Evolutionary conservation across 2,113 vertebrate species (phyloP).

Genomic region (Cyphomyrus plagiostoma): DNA sequence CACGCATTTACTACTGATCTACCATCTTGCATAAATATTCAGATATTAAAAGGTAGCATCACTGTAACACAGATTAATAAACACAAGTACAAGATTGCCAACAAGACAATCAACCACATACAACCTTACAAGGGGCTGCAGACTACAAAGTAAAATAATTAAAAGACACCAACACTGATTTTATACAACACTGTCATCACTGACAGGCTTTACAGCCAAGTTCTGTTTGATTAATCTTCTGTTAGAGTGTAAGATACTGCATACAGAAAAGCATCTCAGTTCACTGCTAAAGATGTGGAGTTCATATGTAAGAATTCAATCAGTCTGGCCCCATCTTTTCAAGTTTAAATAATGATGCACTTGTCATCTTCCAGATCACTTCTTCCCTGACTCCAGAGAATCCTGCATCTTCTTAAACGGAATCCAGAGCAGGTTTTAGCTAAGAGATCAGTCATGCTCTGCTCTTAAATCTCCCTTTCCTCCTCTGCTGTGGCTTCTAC

Average conservation of each 20-base stretch:
- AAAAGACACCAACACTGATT: not conserved
- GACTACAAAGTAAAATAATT: not conserved
- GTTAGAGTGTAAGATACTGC: not conserved
- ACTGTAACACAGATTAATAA: not conserved
- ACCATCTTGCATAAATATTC: not conserved
- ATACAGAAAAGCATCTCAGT: not conserved
- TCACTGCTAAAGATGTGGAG: not conserved
- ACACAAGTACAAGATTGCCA: not conserved
- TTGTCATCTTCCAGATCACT: not conserved
- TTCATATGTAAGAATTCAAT: not conserved
- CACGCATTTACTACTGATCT: not conserved
- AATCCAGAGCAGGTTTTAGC: not conserved
- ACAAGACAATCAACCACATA: not conserved
- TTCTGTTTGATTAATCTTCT: not conserved
- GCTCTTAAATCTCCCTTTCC: not conserved
- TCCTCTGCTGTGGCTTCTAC: not conserved
- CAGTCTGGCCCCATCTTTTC: not conserved
- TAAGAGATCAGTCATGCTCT: not conserved
- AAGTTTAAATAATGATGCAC: constrained; percentile 1
- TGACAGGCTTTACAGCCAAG: not conserved
- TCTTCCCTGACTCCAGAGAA: not conserved
- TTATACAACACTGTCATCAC: not conserved
- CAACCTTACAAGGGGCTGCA: not conserved
- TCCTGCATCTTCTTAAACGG: not conserved
- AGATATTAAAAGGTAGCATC: not conserved